Evolutionary conservation across 2,888 invertebrate genomes (phyloP).

Genomic region (Apamea anceps): DNA sequence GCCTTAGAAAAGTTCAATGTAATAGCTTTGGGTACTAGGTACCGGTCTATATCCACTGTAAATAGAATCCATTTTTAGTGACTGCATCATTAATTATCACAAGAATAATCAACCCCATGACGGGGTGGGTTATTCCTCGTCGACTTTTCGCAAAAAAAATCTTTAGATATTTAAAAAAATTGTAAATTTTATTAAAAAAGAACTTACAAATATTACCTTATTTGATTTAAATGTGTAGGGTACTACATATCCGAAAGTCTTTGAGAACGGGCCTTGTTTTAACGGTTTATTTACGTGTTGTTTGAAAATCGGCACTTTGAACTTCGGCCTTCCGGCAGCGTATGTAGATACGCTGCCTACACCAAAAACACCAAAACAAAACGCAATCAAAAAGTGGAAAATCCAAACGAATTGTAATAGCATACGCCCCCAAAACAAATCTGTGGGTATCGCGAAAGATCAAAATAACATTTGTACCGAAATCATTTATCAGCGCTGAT

Average conservation of each 20-base stretch:
- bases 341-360: background rate
- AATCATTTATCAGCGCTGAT: conserved; percentile 89
- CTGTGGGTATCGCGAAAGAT: conserved; percentile 85
- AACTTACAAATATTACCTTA: background rate
- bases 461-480: conserved; percentile 89
- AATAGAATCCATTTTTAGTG: background rate
- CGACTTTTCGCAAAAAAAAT: background rate
- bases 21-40: background rate
- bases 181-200: no score
- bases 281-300: background rate
- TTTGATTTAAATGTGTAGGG: background rate
- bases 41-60: background rate
- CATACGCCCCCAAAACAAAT: conserved; percentile 82
- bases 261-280: background rate
- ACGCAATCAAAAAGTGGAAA: conserved; percentile 72
- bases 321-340: background rate
- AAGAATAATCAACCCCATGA: no score
- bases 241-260: background rate
- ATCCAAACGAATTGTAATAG: conserved; percentile 79
- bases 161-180: no score
- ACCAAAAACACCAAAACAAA: conserved; percentile 43
- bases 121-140: background rate
- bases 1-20: background rate
- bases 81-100: background rate
- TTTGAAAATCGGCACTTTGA: background rate